Evolutionary conservation across 1,140 invertebrate species (phyloP).

Genomic region (Heterodera carotae): DNA sequence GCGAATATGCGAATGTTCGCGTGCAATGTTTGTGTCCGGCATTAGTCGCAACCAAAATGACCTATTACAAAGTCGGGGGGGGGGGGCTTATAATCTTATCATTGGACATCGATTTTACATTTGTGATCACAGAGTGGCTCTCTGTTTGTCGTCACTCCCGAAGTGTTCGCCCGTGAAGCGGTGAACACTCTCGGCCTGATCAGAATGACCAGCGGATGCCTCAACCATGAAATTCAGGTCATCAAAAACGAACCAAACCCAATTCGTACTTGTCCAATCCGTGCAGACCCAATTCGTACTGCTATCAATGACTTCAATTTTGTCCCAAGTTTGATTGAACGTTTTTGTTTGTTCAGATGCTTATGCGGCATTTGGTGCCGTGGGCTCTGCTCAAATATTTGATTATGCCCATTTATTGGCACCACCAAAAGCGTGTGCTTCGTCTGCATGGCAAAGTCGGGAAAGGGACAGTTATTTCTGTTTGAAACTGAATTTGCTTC

Average conservation of each 20-base stretch:
- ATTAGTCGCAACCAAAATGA: constrained; percentile 62
- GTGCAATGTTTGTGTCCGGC: constrained; percentile 63
- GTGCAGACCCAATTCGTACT: no score
- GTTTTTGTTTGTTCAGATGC: constrained; percentile 43
- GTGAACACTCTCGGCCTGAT: constrained; percentile 51
- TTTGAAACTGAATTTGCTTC: background rate
- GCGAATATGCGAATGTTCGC: constrained; percentile 56
- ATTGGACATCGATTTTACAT: background rate
- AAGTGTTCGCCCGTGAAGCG: constrained; percentile 55
- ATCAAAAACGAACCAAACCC: no score
- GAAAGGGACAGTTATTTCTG: background rate
- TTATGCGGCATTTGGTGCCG: constrained; percentile 47
- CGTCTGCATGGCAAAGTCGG: constrained; percentile 37
- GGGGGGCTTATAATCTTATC: background rate
- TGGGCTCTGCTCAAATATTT: constrained; percentile 50
- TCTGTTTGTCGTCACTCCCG: constrained; percentile 60
- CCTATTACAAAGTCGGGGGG: constrained; percentile 57
- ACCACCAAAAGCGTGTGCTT: constrained; percentile 49
- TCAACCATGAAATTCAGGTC: constrained; percentile 62
- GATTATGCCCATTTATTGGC: constrained; percentile 57
- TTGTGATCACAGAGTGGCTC: constrained; percentile 45
- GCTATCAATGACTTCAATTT: no score
- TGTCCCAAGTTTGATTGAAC: constrained; percentile 9
- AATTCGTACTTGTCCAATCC: no score
- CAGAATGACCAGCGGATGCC: constrained; percentile 56